phyloP scores from a whole-genome alignment of 2,113 vertebrate genomes.

The Oryzias celebensis region DNA sequence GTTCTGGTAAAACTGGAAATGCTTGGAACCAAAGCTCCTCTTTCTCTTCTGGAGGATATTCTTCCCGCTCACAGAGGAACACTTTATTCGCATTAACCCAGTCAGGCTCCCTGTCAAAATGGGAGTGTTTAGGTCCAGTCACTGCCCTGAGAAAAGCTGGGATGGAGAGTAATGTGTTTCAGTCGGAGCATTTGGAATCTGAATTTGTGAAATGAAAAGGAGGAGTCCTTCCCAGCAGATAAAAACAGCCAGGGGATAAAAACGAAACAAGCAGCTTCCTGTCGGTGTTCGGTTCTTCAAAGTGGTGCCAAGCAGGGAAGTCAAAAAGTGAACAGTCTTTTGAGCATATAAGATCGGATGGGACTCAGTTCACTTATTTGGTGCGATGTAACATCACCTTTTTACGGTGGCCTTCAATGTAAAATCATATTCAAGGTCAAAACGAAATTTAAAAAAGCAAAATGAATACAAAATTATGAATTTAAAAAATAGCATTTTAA shows the following conservation, averaged over 20 bases:
- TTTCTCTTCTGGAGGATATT: conserved; percentile 20
- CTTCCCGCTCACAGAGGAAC: conserved; percentile 20
- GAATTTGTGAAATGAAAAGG: conserved; percentile 41
- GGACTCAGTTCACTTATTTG: no score
- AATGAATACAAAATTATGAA: no score
- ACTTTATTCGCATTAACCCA: conserved; percentile 11
- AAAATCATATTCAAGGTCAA: no score
- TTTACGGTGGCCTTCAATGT: no score
- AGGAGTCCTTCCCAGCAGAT: conserved; percentile 8
- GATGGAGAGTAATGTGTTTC: conserved; percentile 39
- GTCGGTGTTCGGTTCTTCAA: no score
- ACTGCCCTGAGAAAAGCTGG: conserved; percentile 20
- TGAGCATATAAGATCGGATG: no score
- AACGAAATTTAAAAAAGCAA: no score
- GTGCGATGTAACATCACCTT: no score
- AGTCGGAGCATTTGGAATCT: conserved; percentile 30
- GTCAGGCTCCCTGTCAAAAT: conserved; percentile 12
- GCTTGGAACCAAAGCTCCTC: conserved; percentile 30
- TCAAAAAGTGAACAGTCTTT: no score
- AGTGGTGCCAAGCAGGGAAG: no score
- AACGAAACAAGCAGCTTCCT: conserved; percentile 10
- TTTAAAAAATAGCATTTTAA: no score
- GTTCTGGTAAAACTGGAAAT: conserved; percentile 13
- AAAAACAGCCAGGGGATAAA: not conserved
- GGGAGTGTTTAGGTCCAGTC: conserved; percentile 17